Conservation (phyloP, 2,797 vertebrate species). For the Sebastes itinus region DNA sequence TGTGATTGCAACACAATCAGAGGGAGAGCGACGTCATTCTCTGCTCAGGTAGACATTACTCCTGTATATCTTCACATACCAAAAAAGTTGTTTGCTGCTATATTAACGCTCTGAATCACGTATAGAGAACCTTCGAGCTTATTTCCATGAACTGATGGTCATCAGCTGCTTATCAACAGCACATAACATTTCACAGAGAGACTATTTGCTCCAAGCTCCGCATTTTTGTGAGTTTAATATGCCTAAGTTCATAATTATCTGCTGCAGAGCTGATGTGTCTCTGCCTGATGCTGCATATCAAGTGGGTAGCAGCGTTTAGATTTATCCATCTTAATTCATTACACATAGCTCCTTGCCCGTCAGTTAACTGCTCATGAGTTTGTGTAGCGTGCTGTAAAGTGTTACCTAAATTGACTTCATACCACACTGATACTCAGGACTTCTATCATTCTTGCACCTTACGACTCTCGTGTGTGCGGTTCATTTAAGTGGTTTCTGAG, state of each 20-base stretch:
- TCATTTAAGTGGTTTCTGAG: slow-evolving; percentile 2
- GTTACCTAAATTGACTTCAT: not conserved
- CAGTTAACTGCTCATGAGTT: slow-evolving; percentile 5
- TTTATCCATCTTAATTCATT: slow-evolving; percentile 34
- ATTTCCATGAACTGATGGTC: slow-evolving; percentile 38
- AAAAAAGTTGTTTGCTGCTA: not conserved
- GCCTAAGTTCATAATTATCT: slow-evolving; percentile 48
- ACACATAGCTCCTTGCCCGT: not conserved
- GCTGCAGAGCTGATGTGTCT: slow-evolving; percentile 18
- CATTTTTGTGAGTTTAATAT: slow-evolving; percentile 31
- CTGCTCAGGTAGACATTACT: too few relatives aligned
- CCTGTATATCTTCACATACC: not conserved
- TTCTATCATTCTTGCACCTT: not conserved
- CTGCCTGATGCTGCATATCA: slow-evolving; percentile 31
- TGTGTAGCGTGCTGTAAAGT: not conserved
- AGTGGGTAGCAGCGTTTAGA: slow-evolving; percentile 5
- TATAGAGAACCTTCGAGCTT: not conserved
- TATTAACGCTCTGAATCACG: not conserved
- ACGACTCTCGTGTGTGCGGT: not conserved
- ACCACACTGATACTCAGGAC: not conserved
- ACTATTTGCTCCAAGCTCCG: slow-evolving; percentile 21
- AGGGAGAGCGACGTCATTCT: too few relatives aligned
- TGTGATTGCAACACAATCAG: too few relatives aligned
- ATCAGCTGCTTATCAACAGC: slow-evolving; percentile 46
- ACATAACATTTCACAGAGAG: slow-evolving; percentile 15